Evolutionary conservation across 2,797 vertebrate species (phyloP).

Genomic region (Calcarius lapponicus): DNA sequence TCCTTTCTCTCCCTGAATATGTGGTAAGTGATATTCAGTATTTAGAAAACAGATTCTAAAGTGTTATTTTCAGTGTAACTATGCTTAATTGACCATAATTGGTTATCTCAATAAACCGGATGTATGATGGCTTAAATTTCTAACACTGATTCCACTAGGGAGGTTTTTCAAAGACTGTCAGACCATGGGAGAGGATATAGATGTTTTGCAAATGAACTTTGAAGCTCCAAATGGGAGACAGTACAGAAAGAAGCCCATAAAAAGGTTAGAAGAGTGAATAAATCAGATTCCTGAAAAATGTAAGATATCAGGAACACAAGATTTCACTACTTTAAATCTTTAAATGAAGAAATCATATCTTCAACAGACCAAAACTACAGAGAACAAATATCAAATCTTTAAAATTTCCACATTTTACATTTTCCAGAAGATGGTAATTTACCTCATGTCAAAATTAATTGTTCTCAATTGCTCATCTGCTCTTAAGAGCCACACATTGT

Average conservation of each 20-base stretch:
- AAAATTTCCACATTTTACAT: not conserved
- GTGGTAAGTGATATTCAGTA: constrained; percentile 31
- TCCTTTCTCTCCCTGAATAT: constrained; percentile 19
- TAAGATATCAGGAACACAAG: not conserved
- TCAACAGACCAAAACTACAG: not conserved
- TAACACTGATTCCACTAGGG: not conserved
- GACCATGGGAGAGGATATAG: not conserved
- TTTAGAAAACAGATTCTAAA: constrained; percentile 59
- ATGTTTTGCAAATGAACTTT: not conserved
- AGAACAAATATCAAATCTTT: not conserved
- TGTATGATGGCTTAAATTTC: constrained; percentile 52
- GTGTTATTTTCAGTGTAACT: constrained; percentile 66
- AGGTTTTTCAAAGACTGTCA: not conserved
- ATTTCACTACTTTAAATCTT: not conserved
- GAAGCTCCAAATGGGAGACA: not conserved
- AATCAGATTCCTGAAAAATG: not conserved
- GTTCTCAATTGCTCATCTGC: not conserved
- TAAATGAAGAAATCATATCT: not conserved
- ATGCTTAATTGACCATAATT: constrained; percentile 65
- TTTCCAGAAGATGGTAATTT: not conserved
- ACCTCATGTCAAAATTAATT: not conserved
- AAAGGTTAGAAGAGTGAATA: not conserved
- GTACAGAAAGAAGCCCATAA: not conserved
- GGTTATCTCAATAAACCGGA: constrained; percentile 56
- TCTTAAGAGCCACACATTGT: not conserved